Evolutionary conservation across 1,140 invertebrate species (phyloP).

Genomic region (Calliphora vicina): DNA sequence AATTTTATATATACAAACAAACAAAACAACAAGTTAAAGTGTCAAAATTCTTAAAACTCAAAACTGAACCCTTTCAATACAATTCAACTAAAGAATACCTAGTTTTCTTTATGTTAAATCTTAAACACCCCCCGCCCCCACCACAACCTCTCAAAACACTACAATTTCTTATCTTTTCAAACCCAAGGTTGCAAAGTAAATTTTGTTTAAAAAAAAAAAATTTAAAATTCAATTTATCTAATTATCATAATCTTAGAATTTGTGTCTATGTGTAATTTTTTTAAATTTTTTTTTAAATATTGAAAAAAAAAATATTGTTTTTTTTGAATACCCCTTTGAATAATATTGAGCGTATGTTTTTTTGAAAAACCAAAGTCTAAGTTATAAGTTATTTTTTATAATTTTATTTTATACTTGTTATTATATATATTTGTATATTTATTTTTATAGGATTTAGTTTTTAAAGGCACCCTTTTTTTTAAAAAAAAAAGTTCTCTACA

Average conservation of each 20-base stretch:
- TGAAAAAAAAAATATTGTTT: neutral
- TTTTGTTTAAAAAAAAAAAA: conserved; percentile 19
- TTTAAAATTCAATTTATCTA: neutral
- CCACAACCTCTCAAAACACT: neutral
- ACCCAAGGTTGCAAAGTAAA: conserved; percentile 28
- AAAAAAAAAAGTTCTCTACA: no score
- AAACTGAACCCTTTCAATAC: neutral
- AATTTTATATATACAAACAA: neutral
- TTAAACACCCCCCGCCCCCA: neutral
- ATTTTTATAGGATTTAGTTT: no score
- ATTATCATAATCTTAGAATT: neutral
- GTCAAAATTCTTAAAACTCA: neutral
- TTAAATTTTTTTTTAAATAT: neutral
- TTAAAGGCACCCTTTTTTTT: neutral
- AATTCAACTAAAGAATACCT: neutral
- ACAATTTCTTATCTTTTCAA: no score
- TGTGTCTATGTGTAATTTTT: conserved; percentile 26
- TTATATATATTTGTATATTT: neutral
- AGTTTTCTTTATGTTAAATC: no score
- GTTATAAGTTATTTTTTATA: neutral
- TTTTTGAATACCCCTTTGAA: neutral
- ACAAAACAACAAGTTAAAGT: neutral
- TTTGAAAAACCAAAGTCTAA: conserved; percentile 30
- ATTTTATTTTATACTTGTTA: neutral
- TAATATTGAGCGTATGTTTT: conserved; percentile 27